Percentiles rank a stretch among this genome's conserved stretches.
These are phyloP conservation scores for Rhinolophus sinicus DNA, from an alignment of 2,113 vertebrate species.

Conservation along the genomic window DNA sequence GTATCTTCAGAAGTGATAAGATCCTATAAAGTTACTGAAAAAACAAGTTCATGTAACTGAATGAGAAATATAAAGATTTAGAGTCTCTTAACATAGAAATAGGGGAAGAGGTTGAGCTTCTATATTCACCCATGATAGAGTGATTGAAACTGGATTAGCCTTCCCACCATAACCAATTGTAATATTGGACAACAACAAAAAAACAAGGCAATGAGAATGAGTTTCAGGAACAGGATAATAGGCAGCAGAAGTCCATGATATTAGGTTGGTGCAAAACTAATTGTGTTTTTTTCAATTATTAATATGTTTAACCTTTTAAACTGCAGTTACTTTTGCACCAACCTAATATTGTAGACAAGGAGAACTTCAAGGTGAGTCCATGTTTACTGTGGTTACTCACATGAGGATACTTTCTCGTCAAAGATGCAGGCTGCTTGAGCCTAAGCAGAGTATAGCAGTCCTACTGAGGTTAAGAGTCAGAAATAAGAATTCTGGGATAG, in stretches of 20 bases:
- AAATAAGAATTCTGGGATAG: neutral
- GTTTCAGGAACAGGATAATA: neutral
- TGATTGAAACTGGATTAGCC: neutral
- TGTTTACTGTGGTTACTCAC: neutral
- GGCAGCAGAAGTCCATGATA: neutral
- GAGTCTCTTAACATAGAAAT: neutral
- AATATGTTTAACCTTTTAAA: too few relatives aligned
- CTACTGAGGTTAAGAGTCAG: neutral
- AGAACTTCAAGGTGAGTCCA: neutral
- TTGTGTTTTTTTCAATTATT: too few relatives aligned
- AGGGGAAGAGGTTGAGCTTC: neutral
- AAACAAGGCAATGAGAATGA: neutral
- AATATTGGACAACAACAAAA: neutral
- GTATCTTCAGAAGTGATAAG: neutral
- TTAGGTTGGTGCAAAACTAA: too few relatives aligned
- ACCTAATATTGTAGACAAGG: neutral
- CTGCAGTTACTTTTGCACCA: too few relatives aligned
- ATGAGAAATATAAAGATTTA: slow-evolving; percentile 18
- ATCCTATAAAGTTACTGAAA: slow-evolving; percentile 9
- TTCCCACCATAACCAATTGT: neutral
- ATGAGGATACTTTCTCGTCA: neutral
- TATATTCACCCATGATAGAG: neutral
- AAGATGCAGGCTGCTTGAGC: neutral
- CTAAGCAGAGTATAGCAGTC: neutral
- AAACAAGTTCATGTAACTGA: neutral